Evolutionary conservation across 2,888 invertebrate species (phyloP).

Genomic region (Rhodophaea formosa): DNA sequence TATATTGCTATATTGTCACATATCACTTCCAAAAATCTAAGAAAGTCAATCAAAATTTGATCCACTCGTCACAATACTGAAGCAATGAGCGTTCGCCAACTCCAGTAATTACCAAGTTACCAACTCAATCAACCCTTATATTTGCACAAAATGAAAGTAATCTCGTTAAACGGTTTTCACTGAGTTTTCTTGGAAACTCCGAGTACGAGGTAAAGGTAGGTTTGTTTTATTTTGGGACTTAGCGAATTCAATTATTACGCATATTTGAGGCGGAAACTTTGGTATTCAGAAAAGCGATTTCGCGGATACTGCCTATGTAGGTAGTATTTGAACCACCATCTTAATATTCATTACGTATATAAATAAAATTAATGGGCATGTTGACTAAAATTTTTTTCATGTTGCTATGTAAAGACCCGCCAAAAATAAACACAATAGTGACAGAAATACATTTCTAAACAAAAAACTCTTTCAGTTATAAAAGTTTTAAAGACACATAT

Average conservation of each 20-base stretch:
- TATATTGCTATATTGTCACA: neutral
- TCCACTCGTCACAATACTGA: conserved; percentile 9
- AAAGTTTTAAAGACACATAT: no score
- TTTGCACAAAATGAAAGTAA: conserved; percentile 15
- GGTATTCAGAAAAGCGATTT: no score
- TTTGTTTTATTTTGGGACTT: neutral
- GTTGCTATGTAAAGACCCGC: no score
- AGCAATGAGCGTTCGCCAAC: neutral
- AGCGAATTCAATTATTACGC: neutral
- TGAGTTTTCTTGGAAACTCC: conserved; percentile 34
- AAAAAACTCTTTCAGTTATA: no score
- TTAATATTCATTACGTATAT: no score
- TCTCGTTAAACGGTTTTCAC: conserved; percentile 7
- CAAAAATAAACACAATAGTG: no score
- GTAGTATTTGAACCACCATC: no score
- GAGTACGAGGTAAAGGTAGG: conserved; percentile 8
- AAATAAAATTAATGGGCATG: no score
- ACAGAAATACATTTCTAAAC: no score
- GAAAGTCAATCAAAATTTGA: conserved; percentile 8
- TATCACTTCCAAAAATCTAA: neutral
- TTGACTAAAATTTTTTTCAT: no score
- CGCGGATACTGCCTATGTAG: no score
- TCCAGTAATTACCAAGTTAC: conserved; percentile 17
- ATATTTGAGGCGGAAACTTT: no score
- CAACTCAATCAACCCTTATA: conserved; percentile 19